Evolutionary conservation across 53 echinoderm and acorn worm genomes (phyloP).

Genomic region (Echinometra lucunter): DNA sequence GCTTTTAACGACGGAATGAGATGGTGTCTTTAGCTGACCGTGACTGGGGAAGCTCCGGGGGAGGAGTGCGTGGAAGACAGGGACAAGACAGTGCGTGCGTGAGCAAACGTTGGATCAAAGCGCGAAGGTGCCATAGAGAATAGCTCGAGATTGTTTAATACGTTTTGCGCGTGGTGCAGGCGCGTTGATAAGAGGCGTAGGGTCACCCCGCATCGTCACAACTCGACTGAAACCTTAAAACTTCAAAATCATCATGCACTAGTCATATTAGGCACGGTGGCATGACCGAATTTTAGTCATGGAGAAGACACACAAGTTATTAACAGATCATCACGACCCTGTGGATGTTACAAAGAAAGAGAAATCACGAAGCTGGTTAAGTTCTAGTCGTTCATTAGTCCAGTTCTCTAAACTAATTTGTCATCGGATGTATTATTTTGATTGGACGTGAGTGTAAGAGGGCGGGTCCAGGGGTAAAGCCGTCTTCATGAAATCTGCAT

Average conservation of each 20-base stretch:
- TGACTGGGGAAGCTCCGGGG: not conserved
- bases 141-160: not conserved
- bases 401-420: conserved; percentile 20
- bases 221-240: conserved; percentile 31
- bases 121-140: not conserved
- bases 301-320: not conserved
- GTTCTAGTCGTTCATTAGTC: conserved; percentile 21
- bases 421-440: not conserved
- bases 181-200: not conserved
- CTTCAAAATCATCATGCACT: conserved; percentile 2
- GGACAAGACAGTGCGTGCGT: conserved; percentile 15
- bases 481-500: not conserved
- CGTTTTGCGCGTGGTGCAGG: conserved; percentile 15
- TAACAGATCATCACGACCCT: not conserved
- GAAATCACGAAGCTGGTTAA: conserved; percentile 46
- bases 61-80: not conserved
- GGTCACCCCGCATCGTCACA: not conserved
- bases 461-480: not conserved
- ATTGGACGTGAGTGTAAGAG: not conserved
- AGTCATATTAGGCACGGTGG: not conserved
- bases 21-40: not conserved
- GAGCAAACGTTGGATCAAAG: no score
- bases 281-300: not conserved
- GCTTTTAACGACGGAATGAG: conserved; percentile 17
- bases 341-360: not conserved